These are phyloP conservation scores for Mactromeris polynyma DNA, from an alignment of 2,888 invertebrate genomes.

Conservation along the genomic window DNA sequence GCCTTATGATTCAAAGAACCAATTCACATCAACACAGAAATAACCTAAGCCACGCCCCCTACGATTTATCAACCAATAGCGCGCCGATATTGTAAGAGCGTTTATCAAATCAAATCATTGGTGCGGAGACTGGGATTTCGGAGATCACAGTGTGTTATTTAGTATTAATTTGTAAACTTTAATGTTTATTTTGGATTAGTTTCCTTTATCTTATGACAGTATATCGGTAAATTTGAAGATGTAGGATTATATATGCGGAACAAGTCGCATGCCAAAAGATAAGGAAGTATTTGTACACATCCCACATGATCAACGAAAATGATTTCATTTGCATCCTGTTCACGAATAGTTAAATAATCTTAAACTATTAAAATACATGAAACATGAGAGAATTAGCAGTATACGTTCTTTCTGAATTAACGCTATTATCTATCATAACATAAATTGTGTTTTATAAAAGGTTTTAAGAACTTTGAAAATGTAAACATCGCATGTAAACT, in stretches of 20 bases:
- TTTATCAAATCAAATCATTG: constrained; percentile 15
- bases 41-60: constrained; percentile 9
- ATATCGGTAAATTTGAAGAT: constrained; percentile 18
- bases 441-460: too few species aligned
- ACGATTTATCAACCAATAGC: constrained; percentile 30
- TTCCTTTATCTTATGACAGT: constrained; percentile 9
- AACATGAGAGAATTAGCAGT: background rate
- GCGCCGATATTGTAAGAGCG: background rate
- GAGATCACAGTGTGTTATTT: background rate
- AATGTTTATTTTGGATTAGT: constrained; percentile 18
- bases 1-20: constrained; percentile 32
- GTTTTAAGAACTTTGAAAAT: too few species aligned
- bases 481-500: too few species aligned
- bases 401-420: too few species aligned
- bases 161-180: constrained; percentile 10
- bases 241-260: constrained; percentile 11
- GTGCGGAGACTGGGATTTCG: background rate
- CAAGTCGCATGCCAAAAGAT: constrained; percentile 21
- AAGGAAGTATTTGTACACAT: background rate
- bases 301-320: background rate
- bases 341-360: background rate
- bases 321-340: background rate
- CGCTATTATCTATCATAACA: too few species aligned
- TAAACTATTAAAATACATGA: background rate
- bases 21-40: constrained; percentile 43